These are phyloP conservation scores for Epistrophe eligans DNA, from an alignment of 2,888 invertebrate genomes.

Conservation along the genomic window DNA sequence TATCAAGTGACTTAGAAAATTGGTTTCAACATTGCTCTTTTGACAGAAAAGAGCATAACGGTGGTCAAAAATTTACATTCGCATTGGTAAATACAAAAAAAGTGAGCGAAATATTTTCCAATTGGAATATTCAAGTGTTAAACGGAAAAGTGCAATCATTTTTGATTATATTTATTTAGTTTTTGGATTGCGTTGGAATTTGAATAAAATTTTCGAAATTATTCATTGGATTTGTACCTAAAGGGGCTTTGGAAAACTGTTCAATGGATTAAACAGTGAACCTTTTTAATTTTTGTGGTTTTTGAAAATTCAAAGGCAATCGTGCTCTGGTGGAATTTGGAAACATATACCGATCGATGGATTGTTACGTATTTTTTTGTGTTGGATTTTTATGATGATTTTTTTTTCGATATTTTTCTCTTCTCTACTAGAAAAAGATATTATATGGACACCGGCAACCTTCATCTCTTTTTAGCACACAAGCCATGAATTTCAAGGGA, in stretches of 20 bases:
- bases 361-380: constrained; percentile 63
- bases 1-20: constrained; percentile 73
- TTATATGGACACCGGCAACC: constrained; percentile 67
- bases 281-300: background rate
- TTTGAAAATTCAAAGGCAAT: constrained; percentile 18
- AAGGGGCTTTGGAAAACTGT: background rate
- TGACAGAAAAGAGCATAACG: background rate
- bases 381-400: constrained; percentile 41
- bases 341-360: constrained; percentile 72
- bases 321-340: constrained; percentile 62
- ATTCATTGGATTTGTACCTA: constrained; percentile 14
- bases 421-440: constrained; percentile 36
- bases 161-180: background rate
- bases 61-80: constrained; percentile 20
- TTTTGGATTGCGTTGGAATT: constrained; percentile 58
- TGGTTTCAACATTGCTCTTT: constrained; percentile 61
- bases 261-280: background rate
- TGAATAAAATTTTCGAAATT: constrained; percentile 5
- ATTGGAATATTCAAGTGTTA: constrained; percentile 25
- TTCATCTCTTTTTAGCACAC: constrained; percentile 72
- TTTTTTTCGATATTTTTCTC: constrained; percentile 21
- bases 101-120: constrained; percentile 50
- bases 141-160: constrained; percentile 6
- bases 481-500: constrained; percentile 63
- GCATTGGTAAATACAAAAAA: constrained; percentile 37